Evolutionary conservation across 2,888 invertebrate species (phyloP), one percentile per base, ranked within the genome.

Genomic region (Ophion costatus): DNA sequence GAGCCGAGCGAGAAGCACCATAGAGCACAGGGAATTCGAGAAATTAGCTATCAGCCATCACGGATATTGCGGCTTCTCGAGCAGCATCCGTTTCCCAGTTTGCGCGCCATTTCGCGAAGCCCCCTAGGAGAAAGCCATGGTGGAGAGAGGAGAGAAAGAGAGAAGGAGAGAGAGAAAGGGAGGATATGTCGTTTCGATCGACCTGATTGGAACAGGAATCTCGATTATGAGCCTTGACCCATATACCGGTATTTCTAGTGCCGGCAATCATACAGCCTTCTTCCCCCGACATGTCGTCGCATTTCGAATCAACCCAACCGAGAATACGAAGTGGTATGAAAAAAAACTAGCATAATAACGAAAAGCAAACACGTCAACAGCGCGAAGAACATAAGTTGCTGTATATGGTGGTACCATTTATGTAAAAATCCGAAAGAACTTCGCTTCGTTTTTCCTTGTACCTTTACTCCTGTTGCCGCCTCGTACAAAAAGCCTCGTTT

Each of bases 41-140:
- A 88, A 87, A 89, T 89, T 87, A 88, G 82, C 87, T 83, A 88
- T 87, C 87, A 87, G 80, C 81, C 84, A 83, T 74, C 77, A 75
- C 88, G 88, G 88, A 88, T 88, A 88, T 88, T 88, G 84, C 87
- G 83, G 86, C 85, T 83, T 79, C 79, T 71, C 79, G 71, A 82
- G 79, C 79, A 76, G 84, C 71, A 82, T 82, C 84, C 84, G 76
- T 56, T 24, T 75, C 56, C 57, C 45, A 81, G 77, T 79, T 84
- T 71, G 64, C 38, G 24, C 38, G 56, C 63, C 10, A 70, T 79
- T 70, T 33, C 51, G 33, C 63, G 20, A 17, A 33, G 57, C 64
- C 67, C 64, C 79, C 57, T 59, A 45, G 42, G 45, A 79, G 66
- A 66, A 67, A 20, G 61, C 63, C 20, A 20, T 38, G 56, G 20